phyloP scores from a whole-genome alignment of 2,797 vertebrate species.

The Mormyrops attenuatus region DNA sequence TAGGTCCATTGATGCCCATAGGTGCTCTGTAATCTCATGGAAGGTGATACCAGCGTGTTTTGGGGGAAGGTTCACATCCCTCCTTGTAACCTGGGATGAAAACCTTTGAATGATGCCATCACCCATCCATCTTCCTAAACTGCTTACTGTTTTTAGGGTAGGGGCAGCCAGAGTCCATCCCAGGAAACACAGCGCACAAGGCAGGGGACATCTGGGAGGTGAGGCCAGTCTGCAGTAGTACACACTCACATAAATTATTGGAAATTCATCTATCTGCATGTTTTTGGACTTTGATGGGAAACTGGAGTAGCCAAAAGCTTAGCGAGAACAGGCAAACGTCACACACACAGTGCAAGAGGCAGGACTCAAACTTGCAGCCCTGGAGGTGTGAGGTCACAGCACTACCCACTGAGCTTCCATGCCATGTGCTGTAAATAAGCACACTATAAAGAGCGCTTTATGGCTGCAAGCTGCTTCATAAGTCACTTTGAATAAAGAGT shows the following conservation, averaged over 20 bases:
- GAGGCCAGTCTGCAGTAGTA: not conserved
- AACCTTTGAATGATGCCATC: not conserved
- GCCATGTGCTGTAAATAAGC: not conserved
- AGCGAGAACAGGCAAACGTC: not conserved
- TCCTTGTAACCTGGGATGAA: not conserved
- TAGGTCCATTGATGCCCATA: not conserved
- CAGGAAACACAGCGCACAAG: not conserved
- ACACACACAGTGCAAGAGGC: not conserved
- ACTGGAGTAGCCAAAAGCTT: not conserved
- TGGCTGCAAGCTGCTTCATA: not conserved
- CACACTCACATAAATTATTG: not conserved
- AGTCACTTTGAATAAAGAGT: not conserved
- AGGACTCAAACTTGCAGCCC: not conserved
- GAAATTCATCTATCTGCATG: not conserved
- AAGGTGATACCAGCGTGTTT: not conserved
- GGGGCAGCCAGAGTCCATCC: not conserved
- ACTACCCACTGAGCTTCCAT: not conserved
- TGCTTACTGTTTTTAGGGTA: not conserved
- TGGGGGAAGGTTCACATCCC: not conserved
- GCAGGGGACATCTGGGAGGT: not conserved
- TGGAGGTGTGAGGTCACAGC: not conserved
- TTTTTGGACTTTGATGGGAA: not conserved
- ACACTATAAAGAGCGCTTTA: not conserved
- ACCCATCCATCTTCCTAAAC: not conserved
- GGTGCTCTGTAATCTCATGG: not conserved